A percentile compares a stretch with the other conserved stretches of the same genome.
Evolutionary conservation across 1,140 invertebrate genomes (phyloP).

Genomic region (Micrasema minimum): DNA sequence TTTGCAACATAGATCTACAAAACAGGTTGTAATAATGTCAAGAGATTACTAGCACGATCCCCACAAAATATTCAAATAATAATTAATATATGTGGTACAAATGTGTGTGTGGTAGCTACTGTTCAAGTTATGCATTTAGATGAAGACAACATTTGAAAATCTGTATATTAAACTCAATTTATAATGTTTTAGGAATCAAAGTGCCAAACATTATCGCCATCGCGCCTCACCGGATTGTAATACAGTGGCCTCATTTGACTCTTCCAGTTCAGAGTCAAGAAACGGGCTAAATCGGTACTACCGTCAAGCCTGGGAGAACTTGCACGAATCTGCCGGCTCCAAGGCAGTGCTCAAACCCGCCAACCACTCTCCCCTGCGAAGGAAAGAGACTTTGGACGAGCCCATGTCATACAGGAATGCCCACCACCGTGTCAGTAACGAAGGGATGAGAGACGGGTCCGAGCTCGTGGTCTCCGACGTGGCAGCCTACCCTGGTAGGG

Average conservation of each 20-base stretch:
- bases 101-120: no score
- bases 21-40: no score
- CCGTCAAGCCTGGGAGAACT: slow-evolving; percentile 90
- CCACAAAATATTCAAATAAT: no score
- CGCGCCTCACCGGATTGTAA: slow-evolving; percentile 88
- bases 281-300: slow-evolving; percentile 85
- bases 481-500: slow-evolving; percentile 63
- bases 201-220: slow-evolving; percentile 85
- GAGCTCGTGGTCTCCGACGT: slow-evolving; percentile 85
- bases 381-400: slow-evolving; percentile 76
- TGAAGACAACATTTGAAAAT: no score
- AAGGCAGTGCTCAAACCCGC: slow-evolving; percentile 65
- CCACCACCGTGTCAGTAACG: slow-evolving; percentile 59
- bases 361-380: slow-evolving; percentile 69
- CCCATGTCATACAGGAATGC: slow-evolving; percentile 53
- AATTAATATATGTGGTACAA: no score
- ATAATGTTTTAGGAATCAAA: slow-evolving; percentile 75
- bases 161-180: no score
- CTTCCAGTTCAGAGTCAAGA: slow-evolving; percentile 84
- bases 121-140: no score
- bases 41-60: no score
- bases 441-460: slow-evolving; percentile 79
- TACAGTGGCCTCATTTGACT: slow-evolving; percentile 87
- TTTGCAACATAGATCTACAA: no score
- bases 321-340: slow-evolving; percentile 82